These are phyloP conservation scores for Onthophagus sagittarius DNA, from an alignment of 2,888 invertebrate genomes.

Conservation along the genomic window DNA sequence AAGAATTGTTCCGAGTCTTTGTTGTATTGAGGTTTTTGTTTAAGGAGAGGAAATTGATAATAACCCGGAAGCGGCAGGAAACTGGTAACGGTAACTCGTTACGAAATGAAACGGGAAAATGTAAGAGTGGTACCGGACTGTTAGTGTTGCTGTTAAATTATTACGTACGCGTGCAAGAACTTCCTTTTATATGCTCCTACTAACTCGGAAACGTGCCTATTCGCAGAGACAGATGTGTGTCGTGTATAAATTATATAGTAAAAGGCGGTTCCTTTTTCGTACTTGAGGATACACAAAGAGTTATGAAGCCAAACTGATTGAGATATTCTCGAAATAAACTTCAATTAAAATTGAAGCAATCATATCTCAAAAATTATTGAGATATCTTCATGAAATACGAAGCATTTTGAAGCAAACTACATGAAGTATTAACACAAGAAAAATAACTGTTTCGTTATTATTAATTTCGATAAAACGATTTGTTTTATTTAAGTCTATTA, in stretches of 20 bases:
- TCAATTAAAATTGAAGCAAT: too few species aligned
- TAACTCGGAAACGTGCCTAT: not conserved
- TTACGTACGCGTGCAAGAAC: not conserved
- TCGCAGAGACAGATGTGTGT: not conserved
- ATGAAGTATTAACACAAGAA: too few species aligned
- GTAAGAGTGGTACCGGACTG: not conserved
- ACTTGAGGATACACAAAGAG: too few species aligned
- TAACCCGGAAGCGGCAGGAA: not conserved
- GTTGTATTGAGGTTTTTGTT: not conserved
- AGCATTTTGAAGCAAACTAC: too few species aligned
- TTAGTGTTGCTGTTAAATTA: not conserved
- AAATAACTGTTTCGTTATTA: too few species aligned
- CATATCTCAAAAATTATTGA: too few species aligned
- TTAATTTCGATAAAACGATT: too few species aligned
- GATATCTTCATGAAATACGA: too few species aligned
- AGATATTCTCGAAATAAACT: too few species aligned
- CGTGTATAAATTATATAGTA: not conserved
- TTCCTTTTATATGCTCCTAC: not conserved
- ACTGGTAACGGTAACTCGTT: not conserved
- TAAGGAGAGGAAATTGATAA: not conserved
- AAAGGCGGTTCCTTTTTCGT: not conserved
- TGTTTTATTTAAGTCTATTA: too few species aligned
- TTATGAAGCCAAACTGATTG: too few species aligned
- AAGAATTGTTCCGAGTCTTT: too few species aligned
- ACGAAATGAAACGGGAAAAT: not conserved